Evolutionary conservation across 2,797 vertebrate genomes (phyloP), one percentile per base, ranked within the genome.

Genomic region (Muscicapa striata): DNA sequence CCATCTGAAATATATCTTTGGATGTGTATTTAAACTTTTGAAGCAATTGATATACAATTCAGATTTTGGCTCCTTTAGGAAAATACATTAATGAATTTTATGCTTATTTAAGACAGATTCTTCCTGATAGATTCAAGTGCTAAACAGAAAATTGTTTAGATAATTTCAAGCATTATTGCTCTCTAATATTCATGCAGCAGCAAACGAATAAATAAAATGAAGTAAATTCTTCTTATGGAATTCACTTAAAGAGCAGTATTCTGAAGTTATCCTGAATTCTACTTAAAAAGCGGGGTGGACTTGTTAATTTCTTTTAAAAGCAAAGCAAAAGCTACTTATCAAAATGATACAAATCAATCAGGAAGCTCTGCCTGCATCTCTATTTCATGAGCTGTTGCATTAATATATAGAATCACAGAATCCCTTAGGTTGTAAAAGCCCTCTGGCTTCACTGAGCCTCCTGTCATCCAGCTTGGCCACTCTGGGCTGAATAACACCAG

Each of bases 131-230:
- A 94, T 95, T 90, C 76, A 90, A 68, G 79, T 68, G 59, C 69
- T 90, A 90, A 94, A 88, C 21, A 93, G 87, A 86, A 95, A 93
- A 88, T 66, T 87, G 40, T 88, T 94, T 85, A 72, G 52, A 78
- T 0, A 2, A 85, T 75, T 90, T 87, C 74, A 90, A 94, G 81
- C 66, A 67, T 91, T 90, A 78, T 27, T 89, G 77, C 67, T 89
- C 68, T 93, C 54, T 82, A 74, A 82, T 82, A 94, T 77, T 62
- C 89, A 75, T 38, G 54, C 30, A 79, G 76, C 70, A 80, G 68
- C 80, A 90, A 77, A 81, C 6, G 3, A 89, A 95, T 94, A 95
- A 95, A 90, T 67, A 70, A 68, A 75, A 94, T 43, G 16, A 83
- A 91, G 74, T 48, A 95, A 87, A 94, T 48, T 89, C 68, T 88